A percentile compares a stretch with the other conserved stretches of the same genome.
phyloP scores from a whole-genome alignment of 2,113 vertebrate species.

The Polyodon spathula region DNA sequence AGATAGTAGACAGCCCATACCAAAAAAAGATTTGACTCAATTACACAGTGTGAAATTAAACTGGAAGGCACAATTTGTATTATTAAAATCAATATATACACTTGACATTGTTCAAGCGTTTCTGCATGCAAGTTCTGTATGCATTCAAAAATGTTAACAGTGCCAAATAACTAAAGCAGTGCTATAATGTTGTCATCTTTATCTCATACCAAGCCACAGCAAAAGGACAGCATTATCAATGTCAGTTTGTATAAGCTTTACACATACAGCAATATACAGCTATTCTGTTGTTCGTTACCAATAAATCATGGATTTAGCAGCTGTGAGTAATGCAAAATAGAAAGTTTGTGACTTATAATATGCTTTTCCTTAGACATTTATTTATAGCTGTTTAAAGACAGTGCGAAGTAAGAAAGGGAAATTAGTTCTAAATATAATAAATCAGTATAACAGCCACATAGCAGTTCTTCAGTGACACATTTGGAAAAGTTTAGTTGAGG shows the following conservation, averaged over 20 bases:
- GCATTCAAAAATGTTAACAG: background rate
- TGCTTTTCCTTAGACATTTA: conserved; percentile 14
- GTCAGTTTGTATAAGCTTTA: conserved; percentile 17
- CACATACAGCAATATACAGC: rapidly evolving
- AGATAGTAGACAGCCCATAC: too few species aligned
- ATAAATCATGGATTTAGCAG: background rate
- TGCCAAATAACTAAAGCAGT: background rate
- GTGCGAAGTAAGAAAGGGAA: background rate
- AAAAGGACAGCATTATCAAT: conserved; percentile 19
- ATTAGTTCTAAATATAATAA: conserved; percentile 13
- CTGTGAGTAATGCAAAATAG: conserved; percentile 10
- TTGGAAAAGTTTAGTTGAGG: conserved; percentile 10
- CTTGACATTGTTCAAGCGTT: background rate
- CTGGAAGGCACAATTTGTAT: background rate
- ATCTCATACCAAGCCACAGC: conserved; percentile 3
- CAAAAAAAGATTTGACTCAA: too few species aligned
- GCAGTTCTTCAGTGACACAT: background rate
- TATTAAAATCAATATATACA: background rate
- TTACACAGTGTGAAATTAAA: too few species aligned
- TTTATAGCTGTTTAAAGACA: conserved; percentile 9
- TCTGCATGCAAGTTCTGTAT: background rate
- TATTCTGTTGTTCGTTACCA: conserved; percentile 10
- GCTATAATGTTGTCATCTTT: conserved; percentile 1
- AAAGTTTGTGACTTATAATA: background rate
- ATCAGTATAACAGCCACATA: background rate